These are phyloP conservation scores for Macaria liturata DNA, from an alignment of 2,888 invertebrate species.

Conservation along the genomic window DNA sequence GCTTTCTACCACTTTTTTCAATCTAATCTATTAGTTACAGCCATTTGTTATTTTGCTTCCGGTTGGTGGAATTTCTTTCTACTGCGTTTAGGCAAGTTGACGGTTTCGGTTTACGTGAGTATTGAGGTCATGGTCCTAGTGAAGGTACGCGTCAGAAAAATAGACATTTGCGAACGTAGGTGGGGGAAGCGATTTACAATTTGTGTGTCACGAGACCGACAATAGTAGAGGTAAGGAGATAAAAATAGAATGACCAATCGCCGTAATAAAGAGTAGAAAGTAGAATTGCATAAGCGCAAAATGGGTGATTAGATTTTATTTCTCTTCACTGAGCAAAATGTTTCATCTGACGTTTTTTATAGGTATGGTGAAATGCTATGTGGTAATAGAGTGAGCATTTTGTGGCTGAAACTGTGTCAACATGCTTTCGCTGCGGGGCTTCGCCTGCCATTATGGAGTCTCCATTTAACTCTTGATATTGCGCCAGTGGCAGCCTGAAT, in stretches of 20 bases:
- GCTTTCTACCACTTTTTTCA: conserved; percentile 76
- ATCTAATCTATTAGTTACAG: conserved; percentile 71
- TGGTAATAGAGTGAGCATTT: conserved; percentile 12
- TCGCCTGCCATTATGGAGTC: not conserved
- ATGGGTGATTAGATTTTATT: conserved; percentile 12
- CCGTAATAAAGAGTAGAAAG: conserved; percentile 25
- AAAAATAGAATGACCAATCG: conserved; percentile 21
- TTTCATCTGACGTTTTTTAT: conserved; percentile 13
- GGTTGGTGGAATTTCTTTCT: conserved; percentile 49
- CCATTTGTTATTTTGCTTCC: conserved; percentile 55
- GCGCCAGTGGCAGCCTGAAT: too few relatives aligned
- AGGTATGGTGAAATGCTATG: conserved; percentile 13
- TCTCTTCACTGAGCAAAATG: conserved; percentile 10
- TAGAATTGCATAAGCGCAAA: conserved; percentile 21
- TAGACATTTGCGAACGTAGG: conserved; percentile 11
- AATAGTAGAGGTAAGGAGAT: conserved; percentile 21
- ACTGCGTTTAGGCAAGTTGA: conserved; percentile 36
- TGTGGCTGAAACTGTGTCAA: conserved; percentile 10
- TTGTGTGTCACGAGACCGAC: conserved; percentile 21
- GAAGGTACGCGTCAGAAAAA: conserved; percentile 19
- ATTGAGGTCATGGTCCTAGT: conserved; percentile 27
- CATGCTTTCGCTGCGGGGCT: conserved; percentile 13
- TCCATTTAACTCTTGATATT: not conserved
- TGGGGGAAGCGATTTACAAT: conserved; percentile 15
- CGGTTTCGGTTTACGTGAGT: conserved; percentile 19